Evolutionary conservation across 2,797 vertebrate species (phyloP).

Genomic region (Aldrovandia affinis): DNA sequence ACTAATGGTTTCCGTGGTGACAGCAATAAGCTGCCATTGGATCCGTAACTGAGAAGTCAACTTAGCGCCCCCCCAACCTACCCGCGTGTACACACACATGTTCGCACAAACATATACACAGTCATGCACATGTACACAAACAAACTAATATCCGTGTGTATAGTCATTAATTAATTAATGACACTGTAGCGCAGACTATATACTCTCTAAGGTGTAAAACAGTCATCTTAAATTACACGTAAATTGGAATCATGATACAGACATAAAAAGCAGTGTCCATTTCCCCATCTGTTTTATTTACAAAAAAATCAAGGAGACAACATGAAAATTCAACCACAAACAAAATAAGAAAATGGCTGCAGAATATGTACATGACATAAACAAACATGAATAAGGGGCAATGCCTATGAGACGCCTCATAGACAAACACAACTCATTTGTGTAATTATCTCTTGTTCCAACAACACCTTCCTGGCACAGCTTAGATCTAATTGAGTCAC

Average conservation of each 20-base stretch:
- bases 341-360: not conserved
- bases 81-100: not conserved
- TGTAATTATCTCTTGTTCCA: constrained; percentile 13
- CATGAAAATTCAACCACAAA: not conserved
- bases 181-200: not conserved
- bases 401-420: not conserved
- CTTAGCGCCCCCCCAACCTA: constrained; percentile 34
- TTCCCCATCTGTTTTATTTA: not conserved
- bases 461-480: constrained; percentile 17
- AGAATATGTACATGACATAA: not conserved
- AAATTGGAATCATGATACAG: not conserved
- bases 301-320: not conserved
- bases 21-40: constrained; percentile 76
- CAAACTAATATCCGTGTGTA: not conserved
- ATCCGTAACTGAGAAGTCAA: constrained; percentile 73
- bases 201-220: too few species aligned
- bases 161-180: not conserved
- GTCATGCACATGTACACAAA: constrained; percentile 28
- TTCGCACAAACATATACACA: constrained; percentile 22
- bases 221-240: not conserved
- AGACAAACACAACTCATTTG: constrained; percentile 7
- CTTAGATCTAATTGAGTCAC: constrained; percentile 39
- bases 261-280: not conserved
- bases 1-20: constrained; percentile 90
- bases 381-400: not conserved